Evolutionary conservation across 2,113 vertebrate species (phyloP).

Genomic region (Sprattus sprattus): DNA sequence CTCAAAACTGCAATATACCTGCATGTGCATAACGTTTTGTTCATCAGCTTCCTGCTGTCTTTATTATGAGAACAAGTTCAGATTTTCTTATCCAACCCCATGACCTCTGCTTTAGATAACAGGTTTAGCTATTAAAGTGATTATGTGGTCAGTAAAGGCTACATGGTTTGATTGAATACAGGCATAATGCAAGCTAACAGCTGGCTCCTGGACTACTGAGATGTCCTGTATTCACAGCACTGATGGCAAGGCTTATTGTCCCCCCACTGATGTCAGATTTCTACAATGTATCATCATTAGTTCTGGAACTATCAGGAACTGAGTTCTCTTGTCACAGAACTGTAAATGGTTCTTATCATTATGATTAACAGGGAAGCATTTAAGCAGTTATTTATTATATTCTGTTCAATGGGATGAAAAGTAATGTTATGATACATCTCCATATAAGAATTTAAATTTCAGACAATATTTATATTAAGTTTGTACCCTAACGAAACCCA

Average conservation of each 20-base stretch:
- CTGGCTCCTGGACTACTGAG: neutral
- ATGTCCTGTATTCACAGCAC: neutral
- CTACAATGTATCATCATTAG: neutral
- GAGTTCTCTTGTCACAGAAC: neutral
- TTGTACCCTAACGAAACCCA: neutral
- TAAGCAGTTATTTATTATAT: neutral
- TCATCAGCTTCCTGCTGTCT: neutral
- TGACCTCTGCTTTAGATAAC: neutral
- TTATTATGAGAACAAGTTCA: neutral
- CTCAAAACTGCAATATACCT: neutral
- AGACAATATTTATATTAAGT: neutral
- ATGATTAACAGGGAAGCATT: neutral
- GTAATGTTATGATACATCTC: neutral
- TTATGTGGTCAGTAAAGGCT: neutral
- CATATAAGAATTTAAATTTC: neutral
- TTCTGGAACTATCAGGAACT: neutral
- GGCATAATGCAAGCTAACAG: conserved; percentile 4
- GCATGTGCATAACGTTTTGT: neutral
- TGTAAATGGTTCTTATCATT: neutral
- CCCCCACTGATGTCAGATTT: neutral
- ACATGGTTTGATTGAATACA: neutral
- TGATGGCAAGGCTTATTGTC: neutral
- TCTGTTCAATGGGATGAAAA: neutral
- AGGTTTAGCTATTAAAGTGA: neutral
- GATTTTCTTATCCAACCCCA: neutral